Evolutionary conservation across 2,797 vertebrate species (phyloP).

Genomic region (Protosalanx chinensis): DNA sequence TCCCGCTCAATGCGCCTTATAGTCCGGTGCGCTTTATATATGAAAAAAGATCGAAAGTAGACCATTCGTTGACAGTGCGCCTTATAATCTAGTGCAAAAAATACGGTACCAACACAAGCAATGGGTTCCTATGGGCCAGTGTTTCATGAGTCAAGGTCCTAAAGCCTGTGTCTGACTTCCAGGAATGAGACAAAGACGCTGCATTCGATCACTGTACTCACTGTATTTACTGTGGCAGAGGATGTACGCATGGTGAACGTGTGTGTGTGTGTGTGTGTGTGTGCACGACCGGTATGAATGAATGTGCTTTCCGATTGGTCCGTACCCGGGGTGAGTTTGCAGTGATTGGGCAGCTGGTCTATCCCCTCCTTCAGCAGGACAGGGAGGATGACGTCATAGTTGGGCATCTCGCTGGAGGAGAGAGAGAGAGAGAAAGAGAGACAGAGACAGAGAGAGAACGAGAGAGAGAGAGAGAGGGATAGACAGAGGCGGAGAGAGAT

Average conservation of each 20-base stretch:
- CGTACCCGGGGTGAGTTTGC: constrained; percentile 87
- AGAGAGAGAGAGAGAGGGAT: neutral
- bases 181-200: no score
- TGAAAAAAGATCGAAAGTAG: no score
- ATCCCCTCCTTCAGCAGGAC: constrained; percentile 84
- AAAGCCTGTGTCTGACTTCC: no score
- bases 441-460: neutral
- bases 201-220: no score
- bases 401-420: constrained; percentile 82
- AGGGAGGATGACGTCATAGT: constrained; percentile 82
- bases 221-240: no score
- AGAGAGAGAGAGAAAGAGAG: no score
- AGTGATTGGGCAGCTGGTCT: constrained; percentile 82
- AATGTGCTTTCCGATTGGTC: neutral
- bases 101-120: neutral
- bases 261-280: neutral
- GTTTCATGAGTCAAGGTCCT: no score
- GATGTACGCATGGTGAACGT: neutral
- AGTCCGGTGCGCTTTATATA: no score
- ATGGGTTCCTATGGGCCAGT: no score
- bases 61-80: no score
- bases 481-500: neutral
- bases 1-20: no score
- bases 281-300: neutral
- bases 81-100: no score